A percentile compares a stretch with the other conserved stretches of the same genome.
These are phyloP conservation scores for Drosophila elegans DNA, from an alignment of 1,140 invertebrate genomes.

Conservation along the genomic window DNA sequence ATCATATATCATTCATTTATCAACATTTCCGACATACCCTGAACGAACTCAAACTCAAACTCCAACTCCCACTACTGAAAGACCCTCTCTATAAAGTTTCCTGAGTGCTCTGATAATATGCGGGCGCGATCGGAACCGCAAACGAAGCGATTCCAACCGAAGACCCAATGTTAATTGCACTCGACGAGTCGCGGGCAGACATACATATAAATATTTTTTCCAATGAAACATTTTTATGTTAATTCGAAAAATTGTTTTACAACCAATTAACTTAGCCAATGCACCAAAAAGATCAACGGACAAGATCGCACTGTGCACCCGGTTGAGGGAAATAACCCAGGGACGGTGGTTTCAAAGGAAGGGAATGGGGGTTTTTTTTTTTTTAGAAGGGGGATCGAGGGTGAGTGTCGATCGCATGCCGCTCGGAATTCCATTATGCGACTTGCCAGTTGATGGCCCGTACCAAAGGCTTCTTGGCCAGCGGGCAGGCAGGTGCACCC, in stretches of 20 bases:
- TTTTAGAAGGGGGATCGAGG: conserved; percentile 5
- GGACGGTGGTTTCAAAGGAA: not conserved
- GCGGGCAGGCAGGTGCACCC: conserved; percentile 74
- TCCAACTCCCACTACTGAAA: conserved; percentile 9
- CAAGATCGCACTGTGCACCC: conserved; percentile 63
- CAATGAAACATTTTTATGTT: conserved; percentile 83
- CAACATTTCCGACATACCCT: conserved; percentile 24
- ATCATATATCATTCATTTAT: conserved; percentile 33
- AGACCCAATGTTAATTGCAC: conserved; percentile 54
- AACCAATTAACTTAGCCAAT: conserved; percentile 83
- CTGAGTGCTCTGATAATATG: conserved; percentile 41
- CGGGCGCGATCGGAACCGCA: conserved; percentile 62
- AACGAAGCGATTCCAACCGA: conserved; percentile 52
- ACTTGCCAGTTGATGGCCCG: conserved; percentile 52
- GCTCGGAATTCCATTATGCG: conserved; percentile 72
- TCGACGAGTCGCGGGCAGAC: not conserved
- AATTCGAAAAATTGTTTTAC: conserved; percentile 83
- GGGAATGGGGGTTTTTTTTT: not conserved
- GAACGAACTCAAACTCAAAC: not conserved
- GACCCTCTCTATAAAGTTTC: conserved; percentile 1
- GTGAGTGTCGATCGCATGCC: conserved; percentile 65
- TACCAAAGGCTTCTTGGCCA: conserved; percentile 49
- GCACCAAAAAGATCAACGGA: conserved; percentile 83
- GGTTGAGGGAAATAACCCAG: conserved; percentile 18
- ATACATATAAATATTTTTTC: conserved; percentile 64